A percentile compares a stretch with the other conserved stretches of the same genome.
phyloP scores from a whole-genome alignment of 2,797 vertebrate species.

The Mastacembelus armatus region DNA sequence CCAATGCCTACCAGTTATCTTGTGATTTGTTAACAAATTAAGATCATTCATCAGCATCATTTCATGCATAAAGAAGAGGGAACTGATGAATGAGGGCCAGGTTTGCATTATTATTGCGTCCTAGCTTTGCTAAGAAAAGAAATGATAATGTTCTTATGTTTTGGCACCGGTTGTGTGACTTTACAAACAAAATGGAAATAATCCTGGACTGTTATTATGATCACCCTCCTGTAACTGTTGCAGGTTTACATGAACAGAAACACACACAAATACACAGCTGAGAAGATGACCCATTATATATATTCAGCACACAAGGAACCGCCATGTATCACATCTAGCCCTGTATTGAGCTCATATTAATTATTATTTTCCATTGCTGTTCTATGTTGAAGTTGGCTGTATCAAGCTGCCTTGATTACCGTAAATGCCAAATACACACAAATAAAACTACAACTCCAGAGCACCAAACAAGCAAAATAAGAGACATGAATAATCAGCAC shows the following conservation, averaged over 20 bases:
- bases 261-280: constrained; percentile 21
- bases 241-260: constrained; percentile 28
- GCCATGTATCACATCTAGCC: constrained; percentile 7
- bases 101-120: constrained; percentile 58
- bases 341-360: constrained; percentile 41
- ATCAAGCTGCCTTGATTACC: constrained; percentile 9
- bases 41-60: constrained; percentile 39
- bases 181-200: constrained; percentile 54
- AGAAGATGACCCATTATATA: constrained; percentile 16
- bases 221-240: constrained; percentile 48
- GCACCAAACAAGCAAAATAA: background rate
- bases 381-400: background rate
- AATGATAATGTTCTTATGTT: constrained; percentile 62
- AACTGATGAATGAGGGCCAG: constrained; percentile 54
- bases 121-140: constrained; percentile 46
- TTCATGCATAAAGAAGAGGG: constrained; percentile 33
- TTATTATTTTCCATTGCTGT: constrained; percentile 33
- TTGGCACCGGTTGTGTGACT: constrained; percentile 42
- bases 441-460: background rate
- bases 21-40: constrained; percentile 63
- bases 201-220: constrained; percentile 35
- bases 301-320: constrained; percentile 10
- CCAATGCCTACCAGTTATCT: constrained; percentile 42
- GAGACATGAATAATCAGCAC: constrained; percentile 7
- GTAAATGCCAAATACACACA: constrained; percentile 4